Percentiles rank a stretch among this genome's conserved stretches.
Evolutionary conservation across 2,113 vertebrate species (phyloP).

Genomic region (Parotia lawesii): DNA sequence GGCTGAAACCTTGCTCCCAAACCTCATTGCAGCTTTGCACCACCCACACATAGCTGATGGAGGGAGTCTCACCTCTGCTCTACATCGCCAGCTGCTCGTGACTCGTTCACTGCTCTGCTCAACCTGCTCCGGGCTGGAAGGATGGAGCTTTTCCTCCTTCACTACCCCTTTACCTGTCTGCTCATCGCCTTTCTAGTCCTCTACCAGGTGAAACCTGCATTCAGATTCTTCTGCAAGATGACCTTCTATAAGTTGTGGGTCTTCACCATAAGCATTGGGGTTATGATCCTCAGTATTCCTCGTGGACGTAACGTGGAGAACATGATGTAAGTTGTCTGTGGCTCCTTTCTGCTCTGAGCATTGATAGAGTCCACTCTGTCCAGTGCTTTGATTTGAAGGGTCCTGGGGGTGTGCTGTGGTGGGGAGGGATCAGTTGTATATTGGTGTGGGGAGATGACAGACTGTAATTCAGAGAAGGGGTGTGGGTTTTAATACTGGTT

Average conservation of each 20-base stretch:
- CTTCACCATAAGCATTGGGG: background rate
- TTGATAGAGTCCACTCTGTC: background rate
- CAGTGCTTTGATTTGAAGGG: background rate
- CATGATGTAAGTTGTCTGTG: background rate
- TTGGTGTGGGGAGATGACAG: background rate
- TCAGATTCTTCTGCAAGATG: slow-evolving; percentile 42
- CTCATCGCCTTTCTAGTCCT: background rate
- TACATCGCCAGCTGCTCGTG: background rate
- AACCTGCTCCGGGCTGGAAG: background rate
- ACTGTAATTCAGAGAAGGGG: background rate
- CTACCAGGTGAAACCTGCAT: slow-evolving; percentile 11
- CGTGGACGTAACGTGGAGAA: background rate
- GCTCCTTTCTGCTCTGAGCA: background rate
- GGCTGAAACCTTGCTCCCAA: background rate
- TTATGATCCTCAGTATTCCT: background rate
- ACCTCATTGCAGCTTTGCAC: background rate
- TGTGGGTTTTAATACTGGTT: background rate
- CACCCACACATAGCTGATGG: background rate
- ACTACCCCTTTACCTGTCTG: slow-evolving; percentile 1
- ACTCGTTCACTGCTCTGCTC: background rate
- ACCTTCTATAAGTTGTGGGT: slow-evolving; percentile 15
- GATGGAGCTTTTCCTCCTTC: slow-evolving; percentile 13
- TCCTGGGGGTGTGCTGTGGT: background rate
- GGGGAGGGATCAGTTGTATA: background rate
- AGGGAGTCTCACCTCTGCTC: background rate